Base-by-base conservation (phyloP, 2,888 invertebrate species). In the Phaonia tiefii region DNA sequence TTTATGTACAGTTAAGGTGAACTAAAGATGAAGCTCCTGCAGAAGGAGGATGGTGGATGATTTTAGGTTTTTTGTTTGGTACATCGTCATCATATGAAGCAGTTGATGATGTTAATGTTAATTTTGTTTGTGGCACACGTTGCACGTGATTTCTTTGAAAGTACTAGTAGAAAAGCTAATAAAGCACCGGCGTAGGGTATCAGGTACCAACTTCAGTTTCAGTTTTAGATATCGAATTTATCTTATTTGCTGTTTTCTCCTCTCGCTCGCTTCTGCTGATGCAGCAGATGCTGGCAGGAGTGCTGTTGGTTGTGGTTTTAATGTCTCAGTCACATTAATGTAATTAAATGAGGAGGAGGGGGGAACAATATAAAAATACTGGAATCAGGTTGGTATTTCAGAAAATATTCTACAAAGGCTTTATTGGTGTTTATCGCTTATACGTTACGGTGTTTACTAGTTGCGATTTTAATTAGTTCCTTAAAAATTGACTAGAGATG, bases 41-140 rank as follows among this genome's bases (percentile, higher is more conserved):
- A 3, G 31, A 8, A 31, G 31, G 31, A 31, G 3, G 31, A 31
- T 5, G 31, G 31, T 31, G 31, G 4, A 31, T 31, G 31, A 5
- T 73, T n/a, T 31, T 42, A 56, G 10, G 39, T 70, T 8, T 31
- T 7, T 58, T 39, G 25, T 17, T 17, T 44, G 54, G 15, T 31
- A 46, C 1, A 44, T 26, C 63, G 42, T 69, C 20, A 17, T 20
- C 20, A 17, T 49, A 17, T 46, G 54, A 11, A 25, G 13, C 54
- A 22, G 49, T 66, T 44, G 56, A 54, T 70, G 56, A 25, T 42
- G 44, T 51, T 70, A 46, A 22, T 11, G 46, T 70, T 75, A 76
- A 75, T 79, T 74, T 54, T 70, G 70, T 80, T 80, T 72, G 77
- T 78, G 82, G 79, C 82, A 82, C 79, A 82, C 79, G 79, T 82